Percentiles rank a stretch among this genome's conserved stretches.
Conservation (phyloP, 2,888 invertebrate species). For the Epinotia demarniana region DNA sequence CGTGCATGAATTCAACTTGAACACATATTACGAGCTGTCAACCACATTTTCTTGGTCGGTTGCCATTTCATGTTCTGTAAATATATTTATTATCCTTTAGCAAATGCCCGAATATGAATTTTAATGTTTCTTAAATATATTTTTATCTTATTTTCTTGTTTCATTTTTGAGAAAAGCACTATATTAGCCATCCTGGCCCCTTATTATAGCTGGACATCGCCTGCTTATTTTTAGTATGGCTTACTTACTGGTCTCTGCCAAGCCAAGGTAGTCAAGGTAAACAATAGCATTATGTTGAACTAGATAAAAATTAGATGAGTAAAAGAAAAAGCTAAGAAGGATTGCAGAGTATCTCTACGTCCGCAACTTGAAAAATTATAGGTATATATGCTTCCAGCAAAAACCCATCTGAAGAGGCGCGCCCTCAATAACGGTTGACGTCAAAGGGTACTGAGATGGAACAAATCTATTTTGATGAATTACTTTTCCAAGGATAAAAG, state of each 20-base stretch:
- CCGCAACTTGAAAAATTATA: conserved; percentile 42
- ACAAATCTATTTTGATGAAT: conserved; percentile 41
- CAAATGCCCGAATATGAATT: no score
- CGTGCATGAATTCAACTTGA: conserved; percentile 22
- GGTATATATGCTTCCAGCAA: conserved; percentile 39
- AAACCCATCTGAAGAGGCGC: conserved; percentile 43
- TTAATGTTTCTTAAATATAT: no score
- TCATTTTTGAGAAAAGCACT: no score
- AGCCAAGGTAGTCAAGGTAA: not conserved
- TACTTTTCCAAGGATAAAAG: conserved; percentile 33
- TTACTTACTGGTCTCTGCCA: not conserved
- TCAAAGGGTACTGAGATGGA: conserved; percentile 42
- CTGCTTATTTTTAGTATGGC: no score
- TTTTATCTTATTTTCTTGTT: no score
- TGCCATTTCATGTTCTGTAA: conserved; percentile 14
- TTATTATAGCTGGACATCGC: no score
- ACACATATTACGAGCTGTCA: conserved; percentile 28
- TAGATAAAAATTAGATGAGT: conserved; percentile 28
- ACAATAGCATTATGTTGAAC: conserved; percentile 14
- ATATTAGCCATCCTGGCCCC: no score
- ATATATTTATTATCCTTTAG: no score
- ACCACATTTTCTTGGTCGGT: conserved; percentile 22
- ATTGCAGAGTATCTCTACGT: conserved; percentile 41
- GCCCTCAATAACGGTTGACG: conserved; percentile 42
- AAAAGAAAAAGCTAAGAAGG: conserved; percentile 36